Evolutionary conservation across 2,797 vertebrate genomes (phyloP).

Genomic region (Yasuhikotakia modesta): DNA sequence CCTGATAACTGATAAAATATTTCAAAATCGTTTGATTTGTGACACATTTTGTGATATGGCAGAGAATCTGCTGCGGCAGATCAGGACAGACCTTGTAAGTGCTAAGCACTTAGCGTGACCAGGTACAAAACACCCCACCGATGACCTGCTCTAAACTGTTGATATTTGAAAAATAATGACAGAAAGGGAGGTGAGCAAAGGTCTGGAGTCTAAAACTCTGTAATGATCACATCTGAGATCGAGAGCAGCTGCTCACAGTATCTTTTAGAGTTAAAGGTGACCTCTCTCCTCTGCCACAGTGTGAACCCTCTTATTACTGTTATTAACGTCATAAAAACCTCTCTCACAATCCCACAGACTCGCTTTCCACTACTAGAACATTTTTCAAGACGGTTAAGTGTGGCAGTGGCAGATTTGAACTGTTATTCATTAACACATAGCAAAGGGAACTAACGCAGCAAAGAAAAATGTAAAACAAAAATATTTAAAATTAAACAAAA

Average conservation of each 20-base stretch:
- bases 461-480: neutral
- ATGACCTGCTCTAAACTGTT: neutral
- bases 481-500: neutral
- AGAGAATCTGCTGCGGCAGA: neutral
- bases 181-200: neutral
- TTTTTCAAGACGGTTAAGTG: neutral
- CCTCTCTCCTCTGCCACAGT: slow-evolving; percentile 14
- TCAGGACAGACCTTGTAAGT: neutral
- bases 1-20: neutral
- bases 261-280: slow-evolving; percentile 31
- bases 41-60: too few species aligned
- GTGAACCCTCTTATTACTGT: slow-evolving; percentile 23
- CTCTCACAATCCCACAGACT: neutral
- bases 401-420: neutral
- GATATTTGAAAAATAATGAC: slow-evolving; percentile 6
- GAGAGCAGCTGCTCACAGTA: slow-evolving; percentile 20
- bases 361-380: neutral
- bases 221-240: slow-evolving; percentile 30
- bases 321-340: slow-evolving; percentile 20
- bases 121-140: slow-evolving; percentile 5
- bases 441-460: neutral
- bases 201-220: slow-evolving; percentile 9
- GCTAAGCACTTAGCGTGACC: neutral
- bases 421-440: too few species aligned
- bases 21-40: too few species aligned